These are phyloP conservation scores for Eptesicus fuscus DNA, from an alignment of 2,113 vertebrate genomes.

Conservation along the genomic window DNA sequence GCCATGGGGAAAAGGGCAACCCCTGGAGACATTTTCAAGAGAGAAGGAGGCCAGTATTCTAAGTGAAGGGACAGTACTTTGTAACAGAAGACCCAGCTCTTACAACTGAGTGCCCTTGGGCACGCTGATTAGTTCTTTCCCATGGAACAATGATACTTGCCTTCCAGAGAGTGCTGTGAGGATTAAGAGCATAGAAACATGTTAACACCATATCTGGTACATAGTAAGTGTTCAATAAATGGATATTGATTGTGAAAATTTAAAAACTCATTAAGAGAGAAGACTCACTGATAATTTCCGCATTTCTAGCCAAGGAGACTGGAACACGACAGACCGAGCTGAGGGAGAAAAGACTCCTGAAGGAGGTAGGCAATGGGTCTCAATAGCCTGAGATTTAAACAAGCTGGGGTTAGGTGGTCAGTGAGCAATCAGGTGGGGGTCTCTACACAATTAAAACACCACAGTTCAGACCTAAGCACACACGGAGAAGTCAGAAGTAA, in stretches of 20 bases:
- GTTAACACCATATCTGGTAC: neutral
- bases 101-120: neutral
- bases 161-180: neutral
- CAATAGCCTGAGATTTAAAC: neutral
- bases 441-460: neutral
- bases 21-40: neutral
- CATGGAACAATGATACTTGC: neutral
- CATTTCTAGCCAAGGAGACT: neutral
- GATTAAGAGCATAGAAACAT: neutral
- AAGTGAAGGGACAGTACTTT: neutral
- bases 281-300: neutral
- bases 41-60: neutral
- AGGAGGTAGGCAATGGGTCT: neutral
- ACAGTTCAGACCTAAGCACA: neutral
- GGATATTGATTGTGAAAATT: neutral
- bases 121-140: neutral
- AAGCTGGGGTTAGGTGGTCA: neutral
- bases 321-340: neutral
- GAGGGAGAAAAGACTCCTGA: neutral
- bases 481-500: neutral
- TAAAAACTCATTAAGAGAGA: neutral
- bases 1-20: neutral
- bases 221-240: neutral
- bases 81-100: neutral
- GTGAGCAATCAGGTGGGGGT: rapidly evolving